These are phyloP conservation scores for Dreissena polymorpha DNA, from an alignment of 1,140 invertebrate species.

Conservation along the genomic window DNA sequence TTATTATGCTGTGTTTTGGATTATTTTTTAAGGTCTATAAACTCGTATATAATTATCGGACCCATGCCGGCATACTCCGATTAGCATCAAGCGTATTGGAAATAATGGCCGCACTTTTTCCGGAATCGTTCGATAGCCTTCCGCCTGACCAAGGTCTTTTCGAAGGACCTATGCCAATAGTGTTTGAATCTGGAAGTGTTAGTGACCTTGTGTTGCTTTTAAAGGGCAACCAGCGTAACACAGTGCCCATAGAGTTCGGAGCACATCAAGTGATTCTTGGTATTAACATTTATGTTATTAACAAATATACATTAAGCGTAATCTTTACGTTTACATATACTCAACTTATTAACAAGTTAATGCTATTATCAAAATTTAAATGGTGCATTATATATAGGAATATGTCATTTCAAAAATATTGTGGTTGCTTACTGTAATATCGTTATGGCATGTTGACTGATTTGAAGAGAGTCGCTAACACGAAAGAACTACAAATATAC, in stretches of 20 bases:
- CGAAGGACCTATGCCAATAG: slow-evolving; percentile 69
- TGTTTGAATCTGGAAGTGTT: slow-evolving; percentile 71
- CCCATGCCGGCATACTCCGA: slow-evolving; percentile 73
- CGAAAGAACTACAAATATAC: too few relatives aligned
- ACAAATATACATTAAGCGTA: too few relatives aligned
- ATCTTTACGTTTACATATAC: too few relatives aligned
- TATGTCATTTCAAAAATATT: too few relatives aligned
- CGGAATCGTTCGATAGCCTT: slow-evolving; percentile 74
- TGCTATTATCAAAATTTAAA: neutral
- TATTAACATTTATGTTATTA: neutral
- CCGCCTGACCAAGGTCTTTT: slow-evolving; percentile 73
- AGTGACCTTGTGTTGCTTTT: slow-evolving; percentile 65
- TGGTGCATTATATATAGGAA: too few relatives aligned
- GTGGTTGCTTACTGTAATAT: too few relatives aligned
- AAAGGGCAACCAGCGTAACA: slow-evolving; percentile 69
- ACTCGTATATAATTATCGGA: slow-evolving; percentile 73
- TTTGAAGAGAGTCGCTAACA: too few relatives aligned
- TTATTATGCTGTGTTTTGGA: too few relatives aligned
- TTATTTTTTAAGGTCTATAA: slow-evolving; percentile 63
- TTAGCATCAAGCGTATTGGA: slow-evolving; percentile 74
- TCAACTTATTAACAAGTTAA: too few relatives aligned
- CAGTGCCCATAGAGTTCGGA: slow-evolving; percentile 60
- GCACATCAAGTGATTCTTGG: slow-evolving; percentile 57
- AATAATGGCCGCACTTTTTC: slow-evolving; percentile 72
- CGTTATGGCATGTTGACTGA: too few relatives aligned